Base-by-base conservation (phyloP, 2,797 vertebrate species). In the Borostomias antarcticus region DNA sequence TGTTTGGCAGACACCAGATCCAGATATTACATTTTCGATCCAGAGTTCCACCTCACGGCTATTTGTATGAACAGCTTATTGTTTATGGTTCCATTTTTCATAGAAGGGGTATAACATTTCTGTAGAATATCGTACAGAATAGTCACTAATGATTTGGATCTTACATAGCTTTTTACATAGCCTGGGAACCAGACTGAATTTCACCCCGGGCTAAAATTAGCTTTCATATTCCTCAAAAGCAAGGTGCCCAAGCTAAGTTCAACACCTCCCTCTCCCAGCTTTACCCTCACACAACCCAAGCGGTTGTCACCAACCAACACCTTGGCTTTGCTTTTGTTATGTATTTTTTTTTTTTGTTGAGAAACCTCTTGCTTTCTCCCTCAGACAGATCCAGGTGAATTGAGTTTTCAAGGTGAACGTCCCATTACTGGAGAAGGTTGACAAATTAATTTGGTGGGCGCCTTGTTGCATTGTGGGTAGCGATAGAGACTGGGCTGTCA, bases 321-420 rank as follows among this genome's bases (percentile, higher is more conserved):
- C 62, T 68, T 19, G 23, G 23, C 7, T 30, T 15, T 68, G 29
- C 25, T 72, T 60, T 32, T 23, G 51, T 70, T 73, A 74, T 56
- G 54, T 64, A 70, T 57, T 70, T 26, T 56, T 57, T 47, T 30
- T 33, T 66, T 66, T 74, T 85, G 80, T 78, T 66, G 63, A 64
- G 37, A 69, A 68, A 70, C 78, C 66, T 62, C 73, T 63, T 4
- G 60, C 62, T 73, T 77, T 78, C 53, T 66, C 40, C 26, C 26
- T 17, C 50, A 3, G 11, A 35, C 76, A 68, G 78, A 84, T 80
- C 85, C 87, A 86, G 86, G 87, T 92, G 91, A 91, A 92, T 92
- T 89, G 91, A 91, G 88, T 92, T 92, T 92, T 93, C 92, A 92
- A 93, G 92, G 91, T 93, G 91, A 93, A 89, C 80, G 88, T 90